Evolutionary conservation across 2,113 vertebrate species (phyloP).

Genomic region (Balaeniceps rex): DNA sequence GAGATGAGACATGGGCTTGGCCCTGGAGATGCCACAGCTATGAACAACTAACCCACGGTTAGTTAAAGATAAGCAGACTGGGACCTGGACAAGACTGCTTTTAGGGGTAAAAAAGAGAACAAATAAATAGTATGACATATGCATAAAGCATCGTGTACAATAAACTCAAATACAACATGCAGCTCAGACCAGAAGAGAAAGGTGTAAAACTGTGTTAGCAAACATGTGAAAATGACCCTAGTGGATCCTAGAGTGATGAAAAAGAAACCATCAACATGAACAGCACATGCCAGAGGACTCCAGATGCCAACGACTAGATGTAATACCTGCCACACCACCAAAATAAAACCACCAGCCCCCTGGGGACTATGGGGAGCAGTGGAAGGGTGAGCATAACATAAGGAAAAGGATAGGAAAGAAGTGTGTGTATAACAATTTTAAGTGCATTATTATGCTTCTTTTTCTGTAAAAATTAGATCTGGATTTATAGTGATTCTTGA

Average conservation of each 20-base stretch:
- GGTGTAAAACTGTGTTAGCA: background rate
- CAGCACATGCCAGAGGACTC: background rate
- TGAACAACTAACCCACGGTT: background rate
- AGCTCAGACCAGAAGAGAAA: background rate
- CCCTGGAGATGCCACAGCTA: background rate
- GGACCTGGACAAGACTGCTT: background rate
- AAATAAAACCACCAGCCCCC: background rate
- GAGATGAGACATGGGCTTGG: background rate
- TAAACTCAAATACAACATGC: background rate
- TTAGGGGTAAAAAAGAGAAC: background rate
- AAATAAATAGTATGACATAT: background rate
- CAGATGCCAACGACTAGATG: background rate
- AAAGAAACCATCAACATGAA: background rate
- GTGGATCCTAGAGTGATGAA: background rate
- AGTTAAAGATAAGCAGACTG: background rate
- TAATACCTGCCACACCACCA: background rate
- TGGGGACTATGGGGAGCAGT: background rate
- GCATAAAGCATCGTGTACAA: background rate
- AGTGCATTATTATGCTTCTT: background rate
- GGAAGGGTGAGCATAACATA: background rate
- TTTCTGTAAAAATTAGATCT: background rate
- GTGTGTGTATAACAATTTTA: background rate
- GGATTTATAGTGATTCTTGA: background rate
- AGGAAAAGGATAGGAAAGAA: background rate
- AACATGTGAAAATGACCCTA: background rate